Base-by-base conservation (phyloP, 2,888 invertebrate genomes). In the Gortyna flavago region DNA sequence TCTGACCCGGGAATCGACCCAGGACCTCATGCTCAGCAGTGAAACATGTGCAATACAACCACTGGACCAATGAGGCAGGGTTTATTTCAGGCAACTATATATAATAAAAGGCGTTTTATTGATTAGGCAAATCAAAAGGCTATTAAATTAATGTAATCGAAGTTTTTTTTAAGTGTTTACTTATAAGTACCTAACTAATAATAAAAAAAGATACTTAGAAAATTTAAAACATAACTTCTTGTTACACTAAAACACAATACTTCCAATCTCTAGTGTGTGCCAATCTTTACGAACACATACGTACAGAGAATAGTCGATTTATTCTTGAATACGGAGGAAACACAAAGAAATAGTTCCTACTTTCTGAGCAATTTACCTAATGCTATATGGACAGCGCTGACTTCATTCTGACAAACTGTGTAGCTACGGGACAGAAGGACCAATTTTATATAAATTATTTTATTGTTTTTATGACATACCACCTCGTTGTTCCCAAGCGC, bases 351-450 rank as follows among this genome's bases (percentile, higher is more conserved):
- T 93, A 93, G 92, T 93, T 91, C 88, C 89, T 86, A 89, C 89
- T 93, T 94, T 94, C 94, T 93, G 92, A 91, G 91, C 95, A 94
- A 95, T 95, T 95, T 95, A 93, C 94, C 93, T 95, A 94, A 95
- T 94, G 93, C 88, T 93, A 93, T 93, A 92, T 92, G 91, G 91
- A 90, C 87, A 85, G 75, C 70, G 83, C 90, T 91, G 91, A 91
- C 89, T 91, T 86, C 82, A 89, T 89, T 85, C 84, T 69, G 70
- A 67, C 54, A 65, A 21, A 61, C 16, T 74, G 51, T 32, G 13
- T n/a, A 77, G 57, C 25, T 11, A 11, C 0, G 21, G 11, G 0
- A 5, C 85, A 88, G 86, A 85, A 89, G 86, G 62, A 29, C 54
- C 44, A 82, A 8, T 77, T 59, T 21, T 25, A 35, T n/a, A 18